Evolutionary conservation across 2,797 vertebrate species (phyloP), one percentile per base, ranked within the genome.

Genomic region (Pseudomugil tenellus): DNA sequence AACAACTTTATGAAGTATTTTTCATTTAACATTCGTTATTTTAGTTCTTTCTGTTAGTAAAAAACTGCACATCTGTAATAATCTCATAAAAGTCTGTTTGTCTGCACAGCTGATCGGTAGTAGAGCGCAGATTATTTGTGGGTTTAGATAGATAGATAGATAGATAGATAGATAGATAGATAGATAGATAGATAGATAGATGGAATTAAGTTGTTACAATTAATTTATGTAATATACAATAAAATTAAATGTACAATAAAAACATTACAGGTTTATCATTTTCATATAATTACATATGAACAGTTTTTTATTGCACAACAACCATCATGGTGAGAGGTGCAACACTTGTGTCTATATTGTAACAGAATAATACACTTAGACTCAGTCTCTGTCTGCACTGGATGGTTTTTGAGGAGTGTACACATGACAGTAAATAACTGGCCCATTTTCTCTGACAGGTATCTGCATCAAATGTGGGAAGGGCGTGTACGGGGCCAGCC

Each of bases 401-500:
- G 2, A 49, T 63, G 43, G 25, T 12, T 13, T 57, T 17, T 32
- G 2, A 52, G 67, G 21, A 25, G 58, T 17, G 60, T 28, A 9
- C 2, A 8, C 43, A 12, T 6, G 31, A 19, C 32, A 3, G 48
- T 0, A 0, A 6, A 48, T 79, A 67, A 83, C 58, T 56, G 58
- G 79, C 46, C 63, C 0, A 43, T 52, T 84, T 77, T 82, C 61
- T 86, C 86, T 78, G 70, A n/a, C 79, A 99, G 98, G 98, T 88
- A 97, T 98, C 86, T 99, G 98, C 88, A 94, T 99, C 89, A 99
- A 99, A 87, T 99, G 98, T 85, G 96, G 96, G 70, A 97, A 98
- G 76, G 98, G 98, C 34, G 96, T 99, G 55, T 99, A 99, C 16
- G 98, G 98, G 89, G 96, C 98, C 16, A 97, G 96, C 85, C 98